These are phyloP conservation scores for Pterois miles DNA, from an alignment of 2,797 vertebrate genomes.

Conservation along the genomic window DNA sequence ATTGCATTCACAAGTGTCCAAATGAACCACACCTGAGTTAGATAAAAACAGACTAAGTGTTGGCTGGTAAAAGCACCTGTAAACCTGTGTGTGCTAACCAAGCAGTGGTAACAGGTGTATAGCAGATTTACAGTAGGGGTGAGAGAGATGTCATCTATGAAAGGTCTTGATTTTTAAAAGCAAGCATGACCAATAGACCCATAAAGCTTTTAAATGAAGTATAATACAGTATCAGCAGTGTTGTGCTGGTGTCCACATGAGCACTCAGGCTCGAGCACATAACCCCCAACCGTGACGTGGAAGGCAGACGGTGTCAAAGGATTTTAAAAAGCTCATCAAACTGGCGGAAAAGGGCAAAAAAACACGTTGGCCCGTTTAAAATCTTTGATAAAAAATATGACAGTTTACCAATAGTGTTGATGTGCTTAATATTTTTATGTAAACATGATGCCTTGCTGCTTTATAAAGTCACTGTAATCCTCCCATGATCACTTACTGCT, in stretches of 20 bases:
- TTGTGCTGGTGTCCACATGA: slow-evolving; percentile 21
- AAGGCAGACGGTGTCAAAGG: slow-evolving; percentile 16
- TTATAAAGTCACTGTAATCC: slow-evolving; percentile 72
- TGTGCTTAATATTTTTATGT: slow-evolving; percentile 50
- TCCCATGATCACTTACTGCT: slow-evolving; percentile 68
- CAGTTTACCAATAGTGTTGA: slow-evolving; percentile 16
- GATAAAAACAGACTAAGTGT: background rate
- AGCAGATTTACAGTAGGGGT: background rate
- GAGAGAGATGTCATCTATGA: slow-evolving; percentile 15
- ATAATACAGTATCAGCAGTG: slow-evolving; percentile 25
- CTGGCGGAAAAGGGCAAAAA: background rate
- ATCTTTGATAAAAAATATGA: slow-evolving; percentile 32
- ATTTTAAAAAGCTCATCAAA: background rate
- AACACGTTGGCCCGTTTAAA: slow-evolving; percentile 17
- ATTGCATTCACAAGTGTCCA: background rate
- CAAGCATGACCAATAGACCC: slow-evolving; percentile 29
- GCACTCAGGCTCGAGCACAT: slow-evolving; percentile 23
- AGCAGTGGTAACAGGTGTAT: background rate
- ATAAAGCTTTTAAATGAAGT: slow-evolving; percentile 18
- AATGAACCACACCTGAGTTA: background rate
- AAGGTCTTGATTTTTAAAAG: slow-evolving; percentile 36
- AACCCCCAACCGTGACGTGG: slow-evolving; percentile 11
- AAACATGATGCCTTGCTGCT: slow-evolving; percentile 45
- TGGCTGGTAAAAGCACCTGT: background rate
- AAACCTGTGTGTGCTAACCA: background rate